phyloP scores from a whole-genome alignment of 2,113 vertebrate species.

The Cervus canadensis region DNA sequence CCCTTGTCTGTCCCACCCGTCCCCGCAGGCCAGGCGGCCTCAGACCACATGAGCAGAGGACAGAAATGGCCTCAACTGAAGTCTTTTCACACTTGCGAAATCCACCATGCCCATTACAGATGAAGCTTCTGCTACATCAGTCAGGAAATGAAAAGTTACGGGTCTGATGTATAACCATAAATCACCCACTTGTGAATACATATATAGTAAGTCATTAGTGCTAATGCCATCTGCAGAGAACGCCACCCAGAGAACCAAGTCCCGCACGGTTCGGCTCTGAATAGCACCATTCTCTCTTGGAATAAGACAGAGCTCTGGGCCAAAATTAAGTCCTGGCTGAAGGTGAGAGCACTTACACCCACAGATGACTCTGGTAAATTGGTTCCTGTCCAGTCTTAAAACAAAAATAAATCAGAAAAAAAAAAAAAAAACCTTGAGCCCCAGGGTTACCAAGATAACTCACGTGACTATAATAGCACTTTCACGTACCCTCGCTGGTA shows the following conservation, averaged over 20 bases:
- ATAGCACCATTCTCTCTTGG: neutral
- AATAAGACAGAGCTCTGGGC: neutral
- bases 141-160: slow-evolving; percentile 1
- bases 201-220: slow-evolving; percentile 25
- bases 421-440: neutral
- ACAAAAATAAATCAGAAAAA: neutral
- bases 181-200: slow-evolving; percentile 15
- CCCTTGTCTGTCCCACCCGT: neutral
- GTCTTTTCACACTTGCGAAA: neutral
- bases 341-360: neutral
- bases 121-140: neutral
- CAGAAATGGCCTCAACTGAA: neutral
- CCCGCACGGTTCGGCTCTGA: neutral
- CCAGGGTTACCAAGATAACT: neutral
- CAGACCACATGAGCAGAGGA: accelerated
- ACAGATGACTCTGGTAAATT: neutral
- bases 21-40: neutral
- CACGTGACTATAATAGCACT: accelerated
- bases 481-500: accelerated
- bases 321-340: neutral
- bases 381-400: neutral
- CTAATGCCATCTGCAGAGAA: neutral
- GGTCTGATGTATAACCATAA: neutral
- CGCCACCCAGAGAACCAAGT: neutral
- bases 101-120: neutral